Conservation (phyloP, 2,113 vertebrate genomes). For the Heliornis fulica region DNA sequence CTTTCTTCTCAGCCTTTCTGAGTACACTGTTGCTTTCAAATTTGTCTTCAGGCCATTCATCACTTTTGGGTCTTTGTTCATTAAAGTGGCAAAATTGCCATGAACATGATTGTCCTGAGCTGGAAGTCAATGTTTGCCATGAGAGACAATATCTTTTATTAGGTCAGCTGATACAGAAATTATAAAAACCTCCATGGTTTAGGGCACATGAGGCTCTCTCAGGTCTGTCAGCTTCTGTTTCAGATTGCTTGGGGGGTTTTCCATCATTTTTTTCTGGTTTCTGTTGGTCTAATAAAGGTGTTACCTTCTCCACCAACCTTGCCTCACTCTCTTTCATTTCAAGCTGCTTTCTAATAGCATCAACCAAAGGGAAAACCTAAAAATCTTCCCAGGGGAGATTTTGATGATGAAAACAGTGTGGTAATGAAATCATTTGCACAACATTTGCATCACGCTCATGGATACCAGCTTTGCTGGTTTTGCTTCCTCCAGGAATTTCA, state of each 20-base stretch:
- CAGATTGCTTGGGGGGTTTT: fast-evolving
- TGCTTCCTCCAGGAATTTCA: not conserved
- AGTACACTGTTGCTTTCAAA: not conserved
- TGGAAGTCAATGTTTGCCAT: not conserved
- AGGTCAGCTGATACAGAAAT: not conserved
- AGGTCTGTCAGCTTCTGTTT: not conserved
- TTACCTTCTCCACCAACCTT: not conserved
- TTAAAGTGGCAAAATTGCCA: not conserved
- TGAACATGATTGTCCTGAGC: not conserved
- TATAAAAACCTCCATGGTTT: not conserved
- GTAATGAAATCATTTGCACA: not conserved
- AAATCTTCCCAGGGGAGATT: not conserved
- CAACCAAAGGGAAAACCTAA: not conserved
- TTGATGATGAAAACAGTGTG: not conserved
- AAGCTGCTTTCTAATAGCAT: not conserved
- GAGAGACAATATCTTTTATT: not conserved
- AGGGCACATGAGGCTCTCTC: not conserved
- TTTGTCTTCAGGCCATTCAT: not conserved
- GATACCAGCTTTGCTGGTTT: not conserved
- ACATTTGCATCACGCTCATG: not conserved
- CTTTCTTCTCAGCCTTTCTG: not conserved
- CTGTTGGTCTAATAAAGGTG: not conserved
- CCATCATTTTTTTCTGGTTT: not conserved
- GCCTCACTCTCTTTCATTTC: not conserved
- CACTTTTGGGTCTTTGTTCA: not conserved